Evolutionary conservation across 2,888 invertebrate species (phyloP).

Genomic region (Drosophila yooni): DNA sequence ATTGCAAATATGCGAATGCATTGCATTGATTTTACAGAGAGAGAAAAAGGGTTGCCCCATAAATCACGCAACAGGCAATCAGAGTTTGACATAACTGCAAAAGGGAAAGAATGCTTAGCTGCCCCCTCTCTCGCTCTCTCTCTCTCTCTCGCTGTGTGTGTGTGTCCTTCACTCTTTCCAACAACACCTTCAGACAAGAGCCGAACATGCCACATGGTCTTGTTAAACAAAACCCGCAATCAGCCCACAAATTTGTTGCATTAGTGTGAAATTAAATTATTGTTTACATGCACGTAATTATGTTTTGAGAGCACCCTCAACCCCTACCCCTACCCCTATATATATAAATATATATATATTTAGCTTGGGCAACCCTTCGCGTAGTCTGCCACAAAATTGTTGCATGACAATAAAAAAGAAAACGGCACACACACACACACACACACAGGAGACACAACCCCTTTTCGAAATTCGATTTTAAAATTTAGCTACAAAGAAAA

Average conservation of each 20-base stretch:
- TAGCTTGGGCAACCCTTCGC: constrained; percentile 53
- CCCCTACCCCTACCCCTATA: constrained; percentile 9
- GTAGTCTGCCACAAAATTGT: constrained; percentile 40
- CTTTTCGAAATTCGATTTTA: constrained; percentile 76
- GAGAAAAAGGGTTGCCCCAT: constrained; percentile 25
- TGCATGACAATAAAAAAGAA: constrained; percentile 58
- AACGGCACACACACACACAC: background rate
- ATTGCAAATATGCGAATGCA: constrained; percentile 12
- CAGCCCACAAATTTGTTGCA: constrained; percentile 84
- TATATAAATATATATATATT: too few species aligned
- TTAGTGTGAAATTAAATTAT: constrained; percentile 84
- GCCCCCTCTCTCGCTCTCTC: background rate
- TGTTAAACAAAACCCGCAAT: constrained; percentile 79
- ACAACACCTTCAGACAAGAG: constrained; percentile 26
- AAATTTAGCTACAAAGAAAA: constrained; percentile 68
- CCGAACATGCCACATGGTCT: constrained; percentile 39
- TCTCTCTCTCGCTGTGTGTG: too few species aligned
- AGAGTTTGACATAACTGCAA: constrained; percentile 31
- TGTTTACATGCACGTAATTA: constrained; percentile 84
- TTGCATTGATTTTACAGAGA: constrained; percentile 8
- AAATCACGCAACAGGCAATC: constrained; percentile 40
- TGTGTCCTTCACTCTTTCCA: background rate
- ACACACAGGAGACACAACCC: constrained; percentile 30
- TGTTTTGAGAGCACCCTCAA: constrained; percentile 66
- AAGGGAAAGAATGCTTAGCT: background rate